These are phyloP conservation scores for Pelosia muscerda DNA, from an alignment of 2,888 invertebrate genomes.

Conservation along the genomic window DNA sequence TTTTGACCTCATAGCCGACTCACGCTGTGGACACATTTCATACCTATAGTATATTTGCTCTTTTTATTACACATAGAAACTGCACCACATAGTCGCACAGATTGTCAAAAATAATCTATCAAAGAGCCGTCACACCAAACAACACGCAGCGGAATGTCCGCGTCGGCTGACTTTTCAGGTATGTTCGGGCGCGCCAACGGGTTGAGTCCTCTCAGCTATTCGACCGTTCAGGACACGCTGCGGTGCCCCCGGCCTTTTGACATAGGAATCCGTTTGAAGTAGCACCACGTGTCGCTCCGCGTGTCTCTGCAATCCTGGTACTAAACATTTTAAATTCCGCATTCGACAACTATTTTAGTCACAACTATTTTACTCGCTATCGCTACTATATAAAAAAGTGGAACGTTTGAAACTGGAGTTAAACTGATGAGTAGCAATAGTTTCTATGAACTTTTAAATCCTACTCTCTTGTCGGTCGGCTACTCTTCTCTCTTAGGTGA, in stretches of 20 bases:
- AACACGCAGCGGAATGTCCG: slow-evolving; percentile 19
- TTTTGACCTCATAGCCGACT: no score
- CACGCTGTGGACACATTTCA: not conserved
- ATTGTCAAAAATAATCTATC: slow-evolving; percentile 9
- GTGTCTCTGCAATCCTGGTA: slow-evolving; percentile 20
- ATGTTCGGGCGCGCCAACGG: slow-evolving; percentile 18
- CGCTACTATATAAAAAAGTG: slow-evolving; percentile 22
- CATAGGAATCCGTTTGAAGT: slow-evolving; percentile 39
- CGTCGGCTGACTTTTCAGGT: slow-evolving; percentile 23
- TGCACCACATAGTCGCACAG: slow-evolving; percentile 26
- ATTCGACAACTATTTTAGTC: slow-evolving; percentile 18
- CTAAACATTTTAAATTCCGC: slow-evolving; percentile 29
- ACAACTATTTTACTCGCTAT: slow-evolving; percentile 9
- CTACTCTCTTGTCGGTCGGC: no score
- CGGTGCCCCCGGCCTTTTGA: slow-evolving; percentile 43
- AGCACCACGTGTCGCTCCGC: slow-evolving; percentile 18
- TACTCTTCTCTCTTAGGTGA: no score
- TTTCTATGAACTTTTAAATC: no score
- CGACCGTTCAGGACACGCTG: slow-evolving; percentile 39
- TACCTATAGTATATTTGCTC: not conserved
- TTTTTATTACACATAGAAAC: slow-evolving; percentile 27
- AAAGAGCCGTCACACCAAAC: slow-evolving; percentile 28
- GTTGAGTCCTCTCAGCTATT: slow-evolving; percentile 37
- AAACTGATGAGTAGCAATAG: no score
- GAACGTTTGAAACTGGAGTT: slow-evolving; percentile 23